phyloP scores from a whole-genome alignment of 2,888 invertebrate species.

The Apotomis turbidana region DNA sequence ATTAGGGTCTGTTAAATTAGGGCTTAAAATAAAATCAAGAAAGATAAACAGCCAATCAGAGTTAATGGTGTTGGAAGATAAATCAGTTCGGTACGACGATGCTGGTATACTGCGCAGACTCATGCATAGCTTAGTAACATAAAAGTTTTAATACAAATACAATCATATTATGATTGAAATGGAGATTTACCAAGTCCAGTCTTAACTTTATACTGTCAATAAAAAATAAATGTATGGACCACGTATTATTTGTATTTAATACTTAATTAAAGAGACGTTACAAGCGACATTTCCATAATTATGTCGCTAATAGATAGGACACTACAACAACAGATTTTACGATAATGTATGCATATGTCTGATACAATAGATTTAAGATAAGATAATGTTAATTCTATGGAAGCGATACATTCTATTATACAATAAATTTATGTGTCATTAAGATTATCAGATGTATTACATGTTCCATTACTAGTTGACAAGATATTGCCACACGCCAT shows the following conservation, averaged over 20 bases:
- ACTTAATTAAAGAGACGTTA: too few relatives aligned
- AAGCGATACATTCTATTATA: not conserved
- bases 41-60: constrained; percentile 16
- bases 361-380: too few relatives aligned
- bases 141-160: too few relatives aligned
- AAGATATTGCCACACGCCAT: constrained; percentile 3
- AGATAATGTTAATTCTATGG: not conserved
- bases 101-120: not conserved
- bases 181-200: not conserved
- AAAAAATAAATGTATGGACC: too few relatives aligned
- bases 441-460: not conserved
- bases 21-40: not conserved
- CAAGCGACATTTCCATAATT: too few relatives aligned
- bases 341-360: too few relatives aligned
- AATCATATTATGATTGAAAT: too few relatives aligned
- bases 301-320: too few relatives aligned
- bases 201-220: too few relatives aligned
- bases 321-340: too few relatives aligned
- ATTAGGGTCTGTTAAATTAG: too few relatives aligned
- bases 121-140: not conserved
- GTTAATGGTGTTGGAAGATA: constrained; percentile 6
- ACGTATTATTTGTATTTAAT: too few relatives aligned
- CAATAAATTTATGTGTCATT: not conserved
- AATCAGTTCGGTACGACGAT: constrained; percentile 4
- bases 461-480: not conserved